Percentiles rank a stretch among this genome's conserved stretches.
These are phyloP conservation scores for Desoria tigrina DNA, from an alignment of 2,888 invertebrate species.

Conservation along the genomic window DNA sequence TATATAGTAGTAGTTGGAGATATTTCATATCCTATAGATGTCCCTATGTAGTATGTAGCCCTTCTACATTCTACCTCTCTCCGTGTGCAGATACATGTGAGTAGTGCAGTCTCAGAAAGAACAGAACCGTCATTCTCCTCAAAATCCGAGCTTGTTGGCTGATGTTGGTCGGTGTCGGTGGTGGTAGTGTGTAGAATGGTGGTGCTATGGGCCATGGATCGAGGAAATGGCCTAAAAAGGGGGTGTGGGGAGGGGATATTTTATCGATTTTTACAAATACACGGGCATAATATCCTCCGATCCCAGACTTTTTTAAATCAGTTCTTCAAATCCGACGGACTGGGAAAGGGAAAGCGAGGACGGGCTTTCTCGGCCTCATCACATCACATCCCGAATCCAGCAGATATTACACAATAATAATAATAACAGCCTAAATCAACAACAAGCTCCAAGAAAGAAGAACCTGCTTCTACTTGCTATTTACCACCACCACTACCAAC, in stretches of 20 bases:
- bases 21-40: not conserved
- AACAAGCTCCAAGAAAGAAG: no score
- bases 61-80: no score
- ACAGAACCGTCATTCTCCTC: constrained; percentile 7
- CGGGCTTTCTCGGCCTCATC: not conserved
- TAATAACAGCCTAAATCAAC: no score
- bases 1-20: not conserved
- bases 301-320: constrained; percentile 36
- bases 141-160: constrained; percentile 21
- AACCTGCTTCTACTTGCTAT: no score
- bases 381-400: no score
- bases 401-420: no score
- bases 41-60: not conserved
- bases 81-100: constrained; percentile 17
- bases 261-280: constrained; percentile 48
- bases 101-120: no score
- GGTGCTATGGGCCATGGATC: no score
- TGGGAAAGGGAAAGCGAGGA: not conserved
- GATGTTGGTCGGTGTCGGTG: no score
- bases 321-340: constrained; percentile 15
- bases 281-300: constrained; percentile 35
- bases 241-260: constrained; percentile 35
- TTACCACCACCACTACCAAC: no score
- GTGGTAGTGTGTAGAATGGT: no score
- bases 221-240: no score